Percentiles rank a stretch among this genome's conserved stretches.
Evolutionary conservation across 92 coral and sea anemone genomes (phyloP).

Genomic region (Galaxea fascicularis): DNA sequence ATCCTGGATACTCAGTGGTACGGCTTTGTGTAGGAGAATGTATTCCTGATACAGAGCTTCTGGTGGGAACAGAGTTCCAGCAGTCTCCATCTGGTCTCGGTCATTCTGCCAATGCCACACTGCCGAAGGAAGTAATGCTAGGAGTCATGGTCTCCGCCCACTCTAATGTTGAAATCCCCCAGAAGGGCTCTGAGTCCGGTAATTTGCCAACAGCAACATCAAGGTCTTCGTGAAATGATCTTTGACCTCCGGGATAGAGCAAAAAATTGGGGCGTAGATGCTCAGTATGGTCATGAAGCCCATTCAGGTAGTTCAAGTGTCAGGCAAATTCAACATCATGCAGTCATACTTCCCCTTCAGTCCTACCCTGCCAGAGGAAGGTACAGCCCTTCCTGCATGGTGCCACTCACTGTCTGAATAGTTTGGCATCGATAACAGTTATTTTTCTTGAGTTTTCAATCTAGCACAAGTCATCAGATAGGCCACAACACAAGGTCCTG

Average conservation of each 20-base stretch:
- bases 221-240: background rate
- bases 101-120: background rate
- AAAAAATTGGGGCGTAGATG: background rate
- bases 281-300: no score
- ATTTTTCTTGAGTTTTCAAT: slow-evolving; percentile 55
- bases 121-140: background rate
- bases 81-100: background rate
- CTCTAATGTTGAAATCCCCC: background rate
- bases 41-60: background rate
- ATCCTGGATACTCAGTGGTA: slow-evolving; percentile 20
- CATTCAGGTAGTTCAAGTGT: no score
- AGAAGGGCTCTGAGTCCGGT: background rate
- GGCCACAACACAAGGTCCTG: slow-evolving; percentile 6
- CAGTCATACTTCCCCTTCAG: background rate
- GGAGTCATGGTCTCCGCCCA: background rate
- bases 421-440: slow-evolving; percentile 52
- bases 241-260: background rate
- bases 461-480: slow-evolving; percentile 28
- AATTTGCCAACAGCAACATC: background rate
- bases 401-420: slow-evolving; percentile 49
- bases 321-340: background rate
- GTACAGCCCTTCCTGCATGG: slow-evolving; percentile 49
- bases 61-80: background rate
- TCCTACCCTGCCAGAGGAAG: slow-evolving; percentile 10
- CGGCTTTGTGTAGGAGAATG: slow-evolving; percentile 32